Base-by-base conservation (phyloP, 2,113 vertebrate species). In the Oplegnathus fasciatus region DNA sequence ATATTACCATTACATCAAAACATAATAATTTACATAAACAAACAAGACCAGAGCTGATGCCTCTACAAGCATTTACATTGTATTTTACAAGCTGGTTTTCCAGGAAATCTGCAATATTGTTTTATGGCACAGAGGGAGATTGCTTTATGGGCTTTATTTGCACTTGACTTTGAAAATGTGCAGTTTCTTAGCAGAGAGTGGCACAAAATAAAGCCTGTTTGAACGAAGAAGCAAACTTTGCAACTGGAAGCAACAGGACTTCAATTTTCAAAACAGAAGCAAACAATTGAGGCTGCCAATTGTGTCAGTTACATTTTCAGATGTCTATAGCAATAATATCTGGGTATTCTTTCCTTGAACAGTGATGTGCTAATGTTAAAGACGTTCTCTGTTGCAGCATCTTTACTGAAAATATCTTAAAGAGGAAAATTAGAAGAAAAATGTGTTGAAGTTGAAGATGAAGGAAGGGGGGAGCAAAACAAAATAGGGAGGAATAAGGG, bases 181-280 rank as follows among this genome's bases (percentile, higher is more conserved):
- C n/a, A 34, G 57, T 77, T 70, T 34, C 28, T 46, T 9, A 34
- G n/a, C 18, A 61, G 34, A 69, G 28, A 44, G 65, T 44, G 30
- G 65, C 32, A 69, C 22, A 61, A 69, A 62, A 54, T 13, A 72
- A 71, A 71, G 26, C 37, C 15, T 9, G 26, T 61, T 18, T 61
- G 30, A 20, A 61, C 32, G 30, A 61, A 20, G 28, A 60, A 17
- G 14, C 5, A 60, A 60, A 30, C 13, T 60, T 18, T 30, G 28
- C 26, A 60, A 30, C 55, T 26, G 5, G 13, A 30, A 60, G 57
- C 26, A 60, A 18, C 0, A 60, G 3, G 55, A 28, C 58, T 55
- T 11, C 3, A 54, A 64, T 64, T 34, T 34, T 34, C 4, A 42
- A 65, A 42, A 65, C 5, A 65, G 20, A 65, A n/a, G 34, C 5